These are phyloP conservation scores for Hypena proboscidalis DNA, from an alignment of 2,888 invertebrate species.

Conservation along the genomic window DNA sequence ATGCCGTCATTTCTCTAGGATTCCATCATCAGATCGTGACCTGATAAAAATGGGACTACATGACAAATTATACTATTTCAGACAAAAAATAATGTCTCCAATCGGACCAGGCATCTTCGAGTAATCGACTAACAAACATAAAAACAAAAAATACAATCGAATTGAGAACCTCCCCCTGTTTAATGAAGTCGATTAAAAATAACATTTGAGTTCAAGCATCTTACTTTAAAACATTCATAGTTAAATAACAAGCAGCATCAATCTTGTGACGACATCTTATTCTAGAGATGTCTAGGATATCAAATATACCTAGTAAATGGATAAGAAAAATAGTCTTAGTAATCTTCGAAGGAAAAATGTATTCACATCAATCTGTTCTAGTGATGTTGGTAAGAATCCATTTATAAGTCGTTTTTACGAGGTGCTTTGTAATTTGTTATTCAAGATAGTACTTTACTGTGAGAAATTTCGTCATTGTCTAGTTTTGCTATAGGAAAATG, in stretches of 20 bases:
- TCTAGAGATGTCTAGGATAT: slow-evolving; percentile 34
- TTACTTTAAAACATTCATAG: slow-evolving; percentile 14
- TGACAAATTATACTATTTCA: too few relatives aligned
- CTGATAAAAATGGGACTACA: too few relatives aligned
- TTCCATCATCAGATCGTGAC: too few relatives aligned
- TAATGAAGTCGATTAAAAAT: slow-evolving; percentile 1
- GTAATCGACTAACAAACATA: too few relatives aligned
- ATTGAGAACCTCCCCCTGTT: too few relatives aligned
- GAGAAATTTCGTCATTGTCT: too few relatives aligned
- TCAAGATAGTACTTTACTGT: slow-evolving; percentile 48
- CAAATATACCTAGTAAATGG: slow-evolving; percentile 46
- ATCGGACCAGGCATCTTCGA: too few relatives aligned
- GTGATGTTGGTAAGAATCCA: slow-evolving; percentile 55
- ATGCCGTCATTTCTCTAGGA: too few relatives aligned
- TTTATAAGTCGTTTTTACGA: slow-evolving; percentile 58
- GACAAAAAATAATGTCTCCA: too few relatives aligned
- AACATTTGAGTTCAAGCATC: too few relatives aligned
- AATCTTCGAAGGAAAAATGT: slow-evolving; percentile 57
- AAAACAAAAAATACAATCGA: too few relatives aligned
- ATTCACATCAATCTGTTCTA: slow-evolving; percentile 57
- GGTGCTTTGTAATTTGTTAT: slow-evolving; percentile 53
- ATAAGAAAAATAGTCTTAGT: slow-evolving; percentile 48
- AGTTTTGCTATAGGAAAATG: too few relatives aligned
- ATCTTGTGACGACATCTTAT: slow-evolving; percentile 43
- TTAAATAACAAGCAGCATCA: slow-evolving; percentile 40